These are phyloP conservation scores for Sternarchorhynchus goeldii DNA, from an alignment of 2,797 vertebrate species.

Conservation along the genomic window DNA sequence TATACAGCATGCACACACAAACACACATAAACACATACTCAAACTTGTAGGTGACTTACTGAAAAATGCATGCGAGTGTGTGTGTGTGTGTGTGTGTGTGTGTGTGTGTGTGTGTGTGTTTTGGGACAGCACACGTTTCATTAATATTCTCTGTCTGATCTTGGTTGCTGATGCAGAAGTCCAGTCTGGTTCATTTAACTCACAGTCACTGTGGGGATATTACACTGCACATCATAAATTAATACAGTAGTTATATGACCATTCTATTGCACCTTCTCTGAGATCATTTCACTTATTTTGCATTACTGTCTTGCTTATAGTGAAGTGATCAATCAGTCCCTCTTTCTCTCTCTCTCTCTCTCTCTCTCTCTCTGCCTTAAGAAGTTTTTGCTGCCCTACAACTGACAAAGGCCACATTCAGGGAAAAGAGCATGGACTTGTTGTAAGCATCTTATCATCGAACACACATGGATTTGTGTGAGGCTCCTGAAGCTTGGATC, in stretches of 20 bases:
- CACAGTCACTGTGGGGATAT: slow-evolving; percentile 23
- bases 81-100: slow-evolving; percentile 9
- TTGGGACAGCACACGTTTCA: neutral
- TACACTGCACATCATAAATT: slow-evolving; percentile 26
- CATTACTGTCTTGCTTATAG: neutral
- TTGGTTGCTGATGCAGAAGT: slow-evolving; percentile 44
- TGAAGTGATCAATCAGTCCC: neutral
- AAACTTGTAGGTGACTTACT: neutral
- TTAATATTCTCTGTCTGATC: slow-evolving; percentile 32
- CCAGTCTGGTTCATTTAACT: slow-evolving; percentile 21
- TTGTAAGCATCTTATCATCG: slow-evolving; percentile 39
- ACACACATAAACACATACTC: neutral
- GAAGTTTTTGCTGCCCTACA: slow-evolving; percentile 26
- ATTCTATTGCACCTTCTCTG: neutral
- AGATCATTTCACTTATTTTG: slow-evolving; percentile 4
- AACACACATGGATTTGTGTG: slow-evolving; percentile 23
- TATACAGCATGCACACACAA: slow-evolving; percentile 1
- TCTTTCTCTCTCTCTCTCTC: slow-evolving; percentile 5
- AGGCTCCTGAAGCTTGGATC: neutral
- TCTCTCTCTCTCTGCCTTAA: neutral
- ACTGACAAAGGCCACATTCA: slow-evolving; percentile 23
- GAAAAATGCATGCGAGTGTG: neutral
- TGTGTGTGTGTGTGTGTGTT: slow-evolving; percentile 10
- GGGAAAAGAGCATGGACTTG: slow-evolving; percentile 34
- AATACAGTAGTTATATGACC: neutral